phyloP scores from a whole-genome alignment of 1,140 invertebrate species.

The Drosophila suzukii region DNA sequence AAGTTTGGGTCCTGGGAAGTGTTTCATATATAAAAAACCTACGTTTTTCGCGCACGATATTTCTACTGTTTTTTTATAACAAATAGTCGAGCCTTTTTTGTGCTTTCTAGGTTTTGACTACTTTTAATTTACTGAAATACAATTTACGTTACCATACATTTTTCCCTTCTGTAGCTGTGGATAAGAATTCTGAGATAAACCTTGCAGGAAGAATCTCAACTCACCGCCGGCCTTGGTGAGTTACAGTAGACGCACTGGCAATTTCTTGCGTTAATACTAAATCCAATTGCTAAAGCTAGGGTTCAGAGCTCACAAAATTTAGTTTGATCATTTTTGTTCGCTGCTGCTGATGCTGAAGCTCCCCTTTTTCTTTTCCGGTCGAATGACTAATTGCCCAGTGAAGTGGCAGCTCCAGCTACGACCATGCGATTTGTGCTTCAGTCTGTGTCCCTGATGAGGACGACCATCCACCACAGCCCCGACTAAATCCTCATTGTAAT shows the following conservation, averaged over 20 bases:
- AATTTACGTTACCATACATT: too few relatives aligned
- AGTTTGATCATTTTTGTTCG: constrained; percentile 35
- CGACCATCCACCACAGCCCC: constrained; percentile 64
- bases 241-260: constrained; percentile 3
- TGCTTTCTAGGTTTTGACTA: neutral
- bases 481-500: constrained; percentile 69
- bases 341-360: constrained; percentile 53
- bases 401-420: constrained; percentile 62
- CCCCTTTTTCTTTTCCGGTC: constrained; percentile 75
- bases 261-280: constrained; percentile 30
- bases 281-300: constrained; percentile 41
- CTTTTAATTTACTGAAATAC: too few relatives aligned
- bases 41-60: too few relatives aligned
- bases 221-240: neutral
- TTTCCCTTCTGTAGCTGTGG: too few relatives aligned
- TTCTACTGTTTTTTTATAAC: too few relatives aligned
- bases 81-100: too few relatives aligned
- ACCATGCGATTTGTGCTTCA: constrained; percentile 28
- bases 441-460: constrained; percentile 32
- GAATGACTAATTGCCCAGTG: constrained; percentile 75
- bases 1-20: too few relatives aligned
- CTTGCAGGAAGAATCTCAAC: neutral
- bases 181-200: neutral
- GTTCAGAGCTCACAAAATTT: constrained; percentile 59
- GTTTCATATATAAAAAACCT: too few relatives aligned